Base-by-base conservation (phyloP, 2,113 vertebrate genomes). In the Butorides virescens region DNA sequence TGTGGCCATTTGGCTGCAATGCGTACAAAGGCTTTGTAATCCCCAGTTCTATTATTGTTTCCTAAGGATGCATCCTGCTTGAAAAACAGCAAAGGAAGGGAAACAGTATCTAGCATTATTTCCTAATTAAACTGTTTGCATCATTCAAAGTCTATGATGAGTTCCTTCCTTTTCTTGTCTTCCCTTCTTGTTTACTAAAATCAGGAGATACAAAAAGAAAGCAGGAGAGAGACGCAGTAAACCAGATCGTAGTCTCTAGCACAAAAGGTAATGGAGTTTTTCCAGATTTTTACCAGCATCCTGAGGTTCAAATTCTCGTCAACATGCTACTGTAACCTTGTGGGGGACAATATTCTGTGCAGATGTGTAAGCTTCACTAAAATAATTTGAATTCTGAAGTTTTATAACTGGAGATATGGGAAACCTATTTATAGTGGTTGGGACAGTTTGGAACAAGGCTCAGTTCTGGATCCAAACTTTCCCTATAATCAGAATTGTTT, bases 121-220 rank as follows among this genome's bases (percentile, higher is more conserved):
- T 96, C 94, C 93, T 96, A 95, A 97, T 97, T 97, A 96, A 93
- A 96, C 85, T 90, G 80, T 91, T 97, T 96, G 95, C 85, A 97
- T 86, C 88, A 90, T 93, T 88, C 88, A 42, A 89, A 95, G 87
- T 55, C 63, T 6, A 29, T 93, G 92, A 97, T 96, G 92, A 97
- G 90, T 97, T 94, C 93, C 95, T 96, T 96, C 92, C 92, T 91
- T 79, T 96, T 93, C 93, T 95, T 93, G 90, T 83, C 86, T 90
- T 96, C 86, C 87, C 66, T 84, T 95, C 84, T 89, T 96, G 91
- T 96, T 96, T 97, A 95, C 91, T 76, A 52, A 97, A 96, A 92
- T 53, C 87, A 85, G 70, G 55, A 89, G 84, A 74, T 63, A 76
- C 39, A 88, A 95, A 96, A 93, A 90, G 92, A 52, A 27, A 74